Evolutionary conservation across 2,888 invertebrate species (phyloP), one percentile per base, ranked within the genome.

Genomic region (Eupithecia pulchellata): DNA sequence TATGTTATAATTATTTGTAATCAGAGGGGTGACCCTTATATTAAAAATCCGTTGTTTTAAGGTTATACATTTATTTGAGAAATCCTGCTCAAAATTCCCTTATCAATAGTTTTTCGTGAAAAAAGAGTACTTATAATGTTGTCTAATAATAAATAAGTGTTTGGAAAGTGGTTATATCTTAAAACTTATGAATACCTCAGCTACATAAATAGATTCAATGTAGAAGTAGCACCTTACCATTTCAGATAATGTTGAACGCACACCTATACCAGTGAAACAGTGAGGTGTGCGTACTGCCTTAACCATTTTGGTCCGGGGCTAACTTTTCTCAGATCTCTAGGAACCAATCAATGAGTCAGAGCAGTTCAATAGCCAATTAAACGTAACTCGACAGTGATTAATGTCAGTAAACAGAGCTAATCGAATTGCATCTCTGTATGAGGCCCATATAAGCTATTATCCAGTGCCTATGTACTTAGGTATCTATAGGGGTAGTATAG

Each of bases 341-440:
- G 27, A 61, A 66, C 60, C n/a, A 69, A 72, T 68, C 61, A 64
- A 67, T 72, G 71, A 62, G 68, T 67, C 71, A 74, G 55, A 64
- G 66, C 66, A 73, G 69, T 69, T 69, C 66, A 74, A 74, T 71
- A 72, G 74, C 71, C 74, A 74, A 74, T 74, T 69, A 71, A 71
- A 69, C 66, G 71, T 65, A 62, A 65, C 71, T 69, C 36, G 64
- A 71, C 71, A 72, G 69, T 72, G 71, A 74, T 74, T 69, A 74
- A 74, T 66, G 69, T 47, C 71, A 64, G 61, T 69, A 67, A 74
- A 71, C 47, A 74, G 62, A 57, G 61, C 25, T 65, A 74, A 74
- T 74, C 74, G 74, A 74, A 74, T 74, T 55, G 74, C 74, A 65
- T 74, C 74, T 67, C 42, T 32, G 52, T 52, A 47, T 52, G 52